Conservation (phyloP, 2,113 vertebrate genomes). For the Sapayoa aenigma region DNA sequence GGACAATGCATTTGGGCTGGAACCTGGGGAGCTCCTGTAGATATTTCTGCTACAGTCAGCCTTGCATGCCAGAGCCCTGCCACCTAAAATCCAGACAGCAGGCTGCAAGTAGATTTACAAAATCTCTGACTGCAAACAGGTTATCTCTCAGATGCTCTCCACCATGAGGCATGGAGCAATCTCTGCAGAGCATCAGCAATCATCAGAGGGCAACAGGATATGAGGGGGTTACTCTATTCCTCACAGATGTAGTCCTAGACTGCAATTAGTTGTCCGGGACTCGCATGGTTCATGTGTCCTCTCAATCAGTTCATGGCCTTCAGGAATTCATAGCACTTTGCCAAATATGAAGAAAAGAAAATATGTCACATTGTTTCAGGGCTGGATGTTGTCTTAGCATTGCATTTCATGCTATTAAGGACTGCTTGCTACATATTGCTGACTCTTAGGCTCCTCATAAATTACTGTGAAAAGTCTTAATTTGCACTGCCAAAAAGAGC, state of each 20-base stretch:
- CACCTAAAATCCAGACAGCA: not conserved
- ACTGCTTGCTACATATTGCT: not conserved
- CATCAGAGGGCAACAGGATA: not conserved
- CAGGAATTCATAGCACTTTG: not conserved
- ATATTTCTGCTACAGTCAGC: not conserved
- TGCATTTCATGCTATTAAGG: not conserved
- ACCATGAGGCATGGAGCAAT: not conserved
- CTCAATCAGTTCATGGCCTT: not conserved
- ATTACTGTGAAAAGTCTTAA: not conserved
- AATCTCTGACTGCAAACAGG: not conserved
- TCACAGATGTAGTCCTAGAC: not conserved
- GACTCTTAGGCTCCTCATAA: not conserved
- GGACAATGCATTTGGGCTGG: not conserved
- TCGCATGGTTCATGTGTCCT: not conserved
- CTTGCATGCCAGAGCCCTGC: not conserved
- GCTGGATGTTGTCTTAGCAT: not conserved
- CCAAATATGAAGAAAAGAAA: not conserved
- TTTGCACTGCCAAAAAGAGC: not conserved
- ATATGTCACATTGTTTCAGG: not conserved
- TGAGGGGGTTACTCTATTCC: not conserved
- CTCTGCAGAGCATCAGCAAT: not conserved
- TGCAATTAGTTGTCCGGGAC: not conserved
- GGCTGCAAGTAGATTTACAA: not conserved
- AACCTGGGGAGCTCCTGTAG: not conserved
- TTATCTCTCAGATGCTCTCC: not conserved